Evolutionary conservation across 1,140 invertebrate species (phyloP).

Genomic region (Bradynema listronoti): DNA sequence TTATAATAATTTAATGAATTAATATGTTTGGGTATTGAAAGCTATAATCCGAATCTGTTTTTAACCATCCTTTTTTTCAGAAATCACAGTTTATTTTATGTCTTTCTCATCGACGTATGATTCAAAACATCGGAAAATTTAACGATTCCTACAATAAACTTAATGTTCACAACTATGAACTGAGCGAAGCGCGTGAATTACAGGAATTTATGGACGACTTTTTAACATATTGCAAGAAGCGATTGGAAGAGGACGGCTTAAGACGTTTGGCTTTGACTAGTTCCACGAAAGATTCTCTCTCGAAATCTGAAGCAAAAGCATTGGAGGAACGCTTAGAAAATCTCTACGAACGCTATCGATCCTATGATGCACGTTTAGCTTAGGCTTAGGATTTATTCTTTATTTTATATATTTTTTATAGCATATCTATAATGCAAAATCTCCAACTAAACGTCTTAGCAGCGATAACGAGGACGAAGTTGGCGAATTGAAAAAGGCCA

Average conservation of each 20-base stretch:
- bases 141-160: conserved; percentile 19
- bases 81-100: conserved; percentile 9
- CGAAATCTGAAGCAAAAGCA: no score
- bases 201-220: conserved; percentile 24
- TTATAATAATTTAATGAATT: no score
- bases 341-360: neutral
- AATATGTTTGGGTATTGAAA: no score
- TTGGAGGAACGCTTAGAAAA: conserved; percentile 11
- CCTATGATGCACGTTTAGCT: neutral
- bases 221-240: conserved; percentile 2
- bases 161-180: conserved; percentile 10
- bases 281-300: no score
- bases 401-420: neutral
- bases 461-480: neutral
- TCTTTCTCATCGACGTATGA: conserved; percentile 15
- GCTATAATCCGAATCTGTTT: no score
- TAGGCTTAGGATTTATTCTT: neutral
- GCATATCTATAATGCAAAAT: neutral
- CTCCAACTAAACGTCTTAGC: no score
- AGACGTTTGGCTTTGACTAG: no score
- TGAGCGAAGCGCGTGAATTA: conserved; percentile 18
- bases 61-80: conserved; percentile 22
- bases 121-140: conserved; percentile 18
- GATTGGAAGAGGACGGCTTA: no score
- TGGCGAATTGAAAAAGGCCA: neutral